Conservation (phyloP, 2,797 vertebrate species). For the Eleutherodactylus coqui region DNA sequence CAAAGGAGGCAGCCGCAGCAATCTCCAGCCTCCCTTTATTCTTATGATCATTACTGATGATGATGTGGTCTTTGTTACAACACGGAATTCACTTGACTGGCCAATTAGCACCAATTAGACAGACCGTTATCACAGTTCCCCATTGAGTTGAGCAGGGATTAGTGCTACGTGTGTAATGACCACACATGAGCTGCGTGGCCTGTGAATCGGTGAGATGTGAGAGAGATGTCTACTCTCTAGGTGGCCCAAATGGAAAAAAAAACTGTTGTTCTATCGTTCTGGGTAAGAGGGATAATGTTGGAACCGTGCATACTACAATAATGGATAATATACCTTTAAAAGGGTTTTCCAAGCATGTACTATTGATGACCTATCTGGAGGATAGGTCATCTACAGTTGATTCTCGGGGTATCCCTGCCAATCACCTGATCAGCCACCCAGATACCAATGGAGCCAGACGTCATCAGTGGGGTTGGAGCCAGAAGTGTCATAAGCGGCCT, state of each 20-base stretch:
- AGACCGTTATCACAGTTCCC: constrained; percentile 15
- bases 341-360: no score
- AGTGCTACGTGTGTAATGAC: constrained; percentile 18
- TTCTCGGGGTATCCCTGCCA: no score
- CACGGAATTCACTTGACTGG: constrained; percentile 14
- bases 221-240: neutral
- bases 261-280: neutral
- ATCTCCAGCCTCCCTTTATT: neutral
- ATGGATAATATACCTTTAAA: neutral
- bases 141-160: neutral
- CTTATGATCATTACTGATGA: constrained; percentile 23
- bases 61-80: constrained; percentile 13
- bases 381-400: no score
- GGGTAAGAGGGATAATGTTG: neutral
- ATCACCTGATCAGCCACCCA: no score
- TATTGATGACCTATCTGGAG: no score
- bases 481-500: no score
- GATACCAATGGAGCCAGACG: no score
- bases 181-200: constrained; percentile 6
- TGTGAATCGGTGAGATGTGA: neutral
- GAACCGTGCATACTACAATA: neutral
- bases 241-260: neutral
- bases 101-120: constrained; percentile 26
- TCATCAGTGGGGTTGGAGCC: no score
- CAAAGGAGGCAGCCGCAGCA: neutral